Percentiles rank a stretch among this genome's conserved stretches.
phyloP scores from a whole-genome alignment of 2,888 invertebrate genomes.

The Poecilobothrus nobilitatus region DNA sequence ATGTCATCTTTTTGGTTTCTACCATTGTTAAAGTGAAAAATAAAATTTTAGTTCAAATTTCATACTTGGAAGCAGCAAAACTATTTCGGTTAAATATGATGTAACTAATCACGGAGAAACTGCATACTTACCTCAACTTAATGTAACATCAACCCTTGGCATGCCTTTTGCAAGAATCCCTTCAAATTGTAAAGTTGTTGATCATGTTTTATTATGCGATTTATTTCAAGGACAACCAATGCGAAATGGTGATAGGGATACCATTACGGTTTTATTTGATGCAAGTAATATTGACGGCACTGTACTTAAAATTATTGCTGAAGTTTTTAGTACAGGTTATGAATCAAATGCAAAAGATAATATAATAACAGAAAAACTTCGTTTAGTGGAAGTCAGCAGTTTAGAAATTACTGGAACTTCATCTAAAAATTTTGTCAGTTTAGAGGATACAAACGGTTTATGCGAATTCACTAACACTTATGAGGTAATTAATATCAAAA shows the following conservation, averaged over 20 bases:
- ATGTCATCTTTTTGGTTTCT: too few relatives aligned
- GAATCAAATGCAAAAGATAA: slow-evolving; percentile 36
- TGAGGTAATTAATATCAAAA: background rate
- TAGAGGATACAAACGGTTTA: slow-evolving; percentile 7
- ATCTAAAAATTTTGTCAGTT: background rate
- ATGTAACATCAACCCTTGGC: slow-evolving; percentile 43
- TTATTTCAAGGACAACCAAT: slow-evolving; percentile 37
- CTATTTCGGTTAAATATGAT: slow-evolving; percentile 36
- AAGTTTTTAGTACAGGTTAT: slow-evolving; percentile 40
- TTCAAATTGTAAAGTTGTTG: slow-evolving; percentile 33
- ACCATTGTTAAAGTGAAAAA: too few relatives aligned
- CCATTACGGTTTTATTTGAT: slow-evolving; percentile 37
- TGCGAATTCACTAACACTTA: background rate
- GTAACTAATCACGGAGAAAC: slow-evolving; percentile 45
- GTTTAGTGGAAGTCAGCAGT: slow-evolving; percentile 38
- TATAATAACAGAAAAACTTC: slow-evolving; percentile 30
- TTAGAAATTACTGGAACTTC: slow-evolving; percentile 35
- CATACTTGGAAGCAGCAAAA: slow-evolving; percentile 37
- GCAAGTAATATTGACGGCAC: slow-evolving; percentile 35
- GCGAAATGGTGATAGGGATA: slow-evolving; percentile 31
- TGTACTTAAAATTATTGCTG: slow-evolving; percentile 34
- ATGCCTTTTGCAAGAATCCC: slow-evolving; percentile 39
- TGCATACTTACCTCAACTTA: slow-evolving; percentile 46
- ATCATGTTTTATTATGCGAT: slow-evolving; percentile 36
- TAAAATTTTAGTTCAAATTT: slow-evolving; percentile 31